Evolutionary conservation across 2,888 invertebrate species (phyloP).

Genomic region (Cyclophora albipunctata): DNA sequence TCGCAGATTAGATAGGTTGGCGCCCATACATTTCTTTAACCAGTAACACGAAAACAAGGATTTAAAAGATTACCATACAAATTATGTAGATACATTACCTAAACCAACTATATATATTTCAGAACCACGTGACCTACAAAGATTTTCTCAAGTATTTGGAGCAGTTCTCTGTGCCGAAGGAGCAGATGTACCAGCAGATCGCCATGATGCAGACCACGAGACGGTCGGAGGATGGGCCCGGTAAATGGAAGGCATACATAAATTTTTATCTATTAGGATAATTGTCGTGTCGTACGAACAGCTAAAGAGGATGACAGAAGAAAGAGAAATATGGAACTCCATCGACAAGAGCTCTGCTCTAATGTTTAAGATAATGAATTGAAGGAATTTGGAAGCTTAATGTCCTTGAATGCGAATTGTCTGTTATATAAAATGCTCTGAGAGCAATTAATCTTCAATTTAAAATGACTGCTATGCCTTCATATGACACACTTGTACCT

Average conservation of each 20-base stretch:
- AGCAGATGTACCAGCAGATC: conserved; percentile 64
- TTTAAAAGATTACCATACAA: too few relatives aligned
- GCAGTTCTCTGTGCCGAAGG: conserved; percentile 72
- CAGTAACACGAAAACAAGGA: too few relatives aligned
- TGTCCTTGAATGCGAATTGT: too few relatives aligned
- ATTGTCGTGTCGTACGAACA: neutral
- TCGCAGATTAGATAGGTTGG: too few relatives aligned
- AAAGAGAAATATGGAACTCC: neutral
- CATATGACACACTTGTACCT: too few relatives aligned
- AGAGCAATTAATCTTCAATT: too few relatives aligned
- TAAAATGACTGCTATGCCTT: too few relatives aligned
- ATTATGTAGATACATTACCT: too few relatives aligned
- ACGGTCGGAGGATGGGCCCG: conserved; percentile 47
- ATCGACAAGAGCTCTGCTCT: neutral
- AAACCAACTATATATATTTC: conserved; percentile 5
- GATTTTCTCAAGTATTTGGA: conserved; percentile 81
- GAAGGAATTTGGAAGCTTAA: neutral
- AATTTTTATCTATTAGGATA: neutral
- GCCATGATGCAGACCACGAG: conserved; percentile 55
- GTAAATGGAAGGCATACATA: conserved; percentile 32
- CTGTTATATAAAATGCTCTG: too few relatives aligned
- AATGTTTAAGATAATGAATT: neutral
- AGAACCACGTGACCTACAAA: conserved; percentile 81
- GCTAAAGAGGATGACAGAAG: neutral
- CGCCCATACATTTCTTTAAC: too few relatives aligned